phyloP scores from a whole-genome alignment of 2,113 vertebrate species.

The crab-eating macaque (Macaca fascicularis) region T2T-MFA8v1.1 NC_088380.1:56331501-56332000 shows the following conservation, averaged over 20 bases:
- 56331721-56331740: neutral
- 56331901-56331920: neutral
- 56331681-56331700: neutral
- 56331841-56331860: neutral
- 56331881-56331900: neutral
- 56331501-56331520: neutral
- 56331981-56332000: neutral
- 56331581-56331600: neutral
- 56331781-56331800: neutral
- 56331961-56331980: neutral
- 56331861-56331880: neutral
- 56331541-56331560: conserved; percentile 27
- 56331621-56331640: neutral
- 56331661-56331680: neutral
- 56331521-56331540: neutral
- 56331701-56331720: conserved; percentile 10
- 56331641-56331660: neutral
- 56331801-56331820: neutral
- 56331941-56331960: neutral
- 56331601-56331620: neutral
- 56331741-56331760: neutral
- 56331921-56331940: neutral
- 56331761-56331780: neutral
- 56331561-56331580: neutral
- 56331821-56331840: neutral